Base-by-base conservation (phyloP, 2,113 vertebrate genomes). In the Syrmaticus mikado region DNA sequence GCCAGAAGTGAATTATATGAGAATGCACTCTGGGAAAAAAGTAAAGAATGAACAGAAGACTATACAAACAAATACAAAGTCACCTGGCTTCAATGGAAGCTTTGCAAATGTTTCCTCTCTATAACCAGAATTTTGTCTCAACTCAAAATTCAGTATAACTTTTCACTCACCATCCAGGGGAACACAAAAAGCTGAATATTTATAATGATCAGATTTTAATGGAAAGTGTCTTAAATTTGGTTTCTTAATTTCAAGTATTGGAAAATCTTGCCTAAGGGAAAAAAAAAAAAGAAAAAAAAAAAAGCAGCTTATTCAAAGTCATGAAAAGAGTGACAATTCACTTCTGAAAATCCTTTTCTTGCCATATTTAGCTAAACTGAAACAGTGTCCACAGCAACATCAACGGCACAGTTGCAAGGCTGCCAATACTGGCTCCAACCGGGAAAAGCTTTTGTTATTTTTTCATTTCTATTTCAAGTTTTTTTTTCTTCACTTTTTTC, bases 321-420 rank as follows among this genome's bases (percentile, higher is more conserved):
- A 94, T 25, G 8, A 83, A n/a, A 6, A 91, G 55, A 91, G 30
- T 68, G 27, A 95, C 80, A 93, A 90, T 66, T 88, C 21, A 74
- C 34, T 84, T 84, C 7, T 45, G 17, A 72, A 90, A 92, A 82
- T 40, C 25, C 27, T 52, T 84, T 82, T 82, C 48, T 92, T 48
- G 30, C 80, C 66, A 45, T 79, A 90, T 92, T 94, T 89, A 86
- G 66, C 58, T 86, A 90, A 94, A 15, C n/a, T 0, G 14, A 90
- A 88, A 75, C 4, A 28, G 38, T 72, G 53, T 72, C 72, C 88
- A 41, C 72, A 81, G 82, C 21, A 81, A 92, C 34, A 95, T 70
- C 40, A 91, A 64, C 82, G 90, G 17, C 6, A 28, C 36, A 87
- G 46, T 60, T 91, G 43, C 61, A 48, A 84, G 36, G 57, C 66